Evolutionary conservation across 2,113 vertebrate species (phyloP), one percentile per base, ranked within the genome.

Genomic region (Marcusenius ussheri): DNA sequence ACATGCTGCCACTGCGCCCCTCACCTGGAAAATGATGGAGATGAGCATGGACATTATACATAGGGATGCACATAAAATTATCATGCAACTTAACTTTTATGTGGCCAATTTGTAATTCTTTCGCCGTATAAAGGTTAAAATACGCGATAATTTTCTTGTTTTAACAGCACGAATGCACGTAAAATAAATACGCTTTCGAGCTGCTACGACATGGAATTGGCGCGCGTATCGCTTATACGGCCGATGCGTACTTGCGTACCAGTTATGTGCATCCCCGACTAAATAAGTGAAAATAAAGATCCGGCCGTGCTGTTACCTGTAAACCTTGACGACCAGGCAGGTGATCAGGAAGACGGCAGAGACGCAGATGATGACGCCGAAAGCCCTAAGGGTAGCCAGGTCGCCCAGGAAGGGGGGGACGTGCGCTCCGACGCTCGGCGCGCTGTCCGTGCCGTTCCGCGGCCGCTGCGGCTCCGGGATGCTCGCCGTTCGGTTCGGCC

Each of bases 281-380:
- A 27, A 50, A 5, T 17, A 86, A 42, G 77, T 6, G 77, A 24
- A 27, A 17, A 83, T 39, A 24, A 45, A 42, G 42, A 8, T 39
- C 19, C 77, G 77, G 77, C 39, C 1, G 46, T 62, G 11, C 27
- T 11, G 45, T 58, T 94, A 96, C 96, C 96, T 96, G 95, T 95
- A 93, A 89, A 96, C 94, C 88, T 95, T 96, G 89, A 96, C 92
- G 90, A 96, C 92, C 88, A 97, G 92, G 91, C 96, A 96, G 91
- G 90, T 94, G 93, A 96, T 88, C 88, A 97, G 94, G 3, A 94
- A 91, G 84, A 93, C 94, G 85, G 94, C 93, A 92, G 95, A 94
- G 80, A 92, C 93, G 90, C 95, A 96, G 83, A 95, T 94, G 93
- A 95, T 95, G 91, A 96, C 92, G 90, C 95, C 95, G 1, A 95